Percentiles rank a stretch among this genome's conserved stretches.
Conservation (phyloP, 2,888 invertebrate genomes). For the Drosophila niveifrons region DNA sequence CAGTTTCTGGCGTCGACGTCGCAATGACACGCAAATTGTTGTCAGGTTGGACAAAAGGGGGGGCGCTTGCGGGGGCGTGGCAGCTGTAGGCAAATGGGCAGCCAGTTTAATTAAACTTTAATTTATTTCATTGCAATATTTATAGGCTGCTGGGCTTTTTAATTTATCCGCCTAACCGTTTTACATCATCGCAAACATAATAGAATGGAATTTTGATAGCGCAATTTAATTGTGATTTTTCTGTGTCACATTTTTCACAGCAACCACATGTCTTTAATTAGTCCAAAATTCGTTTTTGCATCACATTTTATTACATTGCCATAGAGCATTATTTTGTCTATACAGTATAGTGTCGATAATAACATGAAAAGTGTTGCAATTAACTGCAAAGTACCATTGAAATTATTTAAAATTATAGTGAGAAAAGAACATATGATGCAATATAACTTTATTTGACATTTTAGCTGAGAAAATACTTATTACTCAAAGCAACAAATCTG, state of each 20-base stretch:
- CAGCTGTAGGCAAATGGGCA: conserved; percentile 28
- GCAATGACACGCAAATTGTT: conserved; percentile 60
- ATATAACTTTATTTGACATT: too few species aligned
- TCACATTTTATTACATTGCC: background rate
- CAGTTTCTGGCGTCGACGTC: conserved; percentile 44
- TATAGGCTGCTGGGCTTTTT: conserved; percentile 63
- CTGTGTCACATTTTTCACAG: background rate
- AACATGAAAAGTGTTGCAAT: too few species aligned
- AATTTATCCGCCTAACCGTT: conserved; percentile 37
- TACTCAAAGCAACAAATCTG: too few species aligned
- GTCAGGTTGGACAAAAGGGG: conserved; percentile 26
- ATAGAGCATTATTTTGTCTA: background rate
- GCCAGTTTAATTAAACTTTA: conserved; percentile 75
- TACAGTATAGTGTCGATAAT: too few species aligned
- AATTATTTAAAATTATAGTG: too few species aligned
- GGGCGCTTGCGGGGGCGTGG: background rate
- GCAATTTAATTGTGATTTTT: conserved; percentile 8
- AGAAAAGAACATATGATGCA: too few species aligned
- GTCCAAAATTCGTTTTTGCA: background rate
- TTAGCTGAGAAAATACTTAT: too few species aligned
- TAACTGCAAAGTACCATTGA: too few species aligned
- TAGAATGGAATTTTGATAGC: conserved; percentile 9
- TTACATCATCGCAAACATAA: conserved; percentile 6
- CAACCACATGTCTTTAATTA: background rate
- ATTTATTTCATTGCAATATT: conserved; percentile 72